phyloP scores from a whole-genome alignment of 2,113 vertebrate genomes.

The Pangasianodon hypophthalmus region DNA sequence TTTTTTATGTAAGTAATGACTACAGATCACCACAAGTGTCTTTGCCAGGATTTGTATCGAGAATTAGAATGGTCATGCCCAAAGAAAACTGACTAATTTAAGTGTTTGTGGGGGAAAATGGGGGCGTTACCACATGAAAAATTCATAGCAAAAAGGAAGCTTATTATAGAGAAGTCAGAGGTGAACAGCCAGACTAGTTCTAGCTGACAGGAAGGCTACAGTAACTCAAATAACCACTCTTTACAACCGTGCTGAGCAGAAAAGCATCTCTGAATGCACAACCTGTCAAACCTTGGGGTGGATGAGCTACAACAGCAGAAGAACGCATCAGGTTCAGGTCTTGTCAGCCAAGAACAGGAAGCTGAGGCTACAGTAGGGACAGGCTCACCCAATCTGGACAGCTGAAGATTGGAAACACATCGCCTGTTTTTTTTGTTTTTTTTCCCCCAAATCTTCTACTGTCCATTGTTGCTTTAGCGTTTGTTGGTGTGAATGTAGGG shows the following conservation, averaged over 20 bases:
- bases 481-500: neutral
- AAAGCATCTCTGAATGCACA: neutral
- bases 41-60: neutral
- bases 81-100: neutral
- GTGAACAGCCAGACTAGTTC: neutral
- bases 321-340: neutral
- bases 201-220: neutral
- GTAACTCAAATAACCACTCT: neutral
- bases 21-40: no score
- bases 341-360: neutral
- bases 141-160: no score
- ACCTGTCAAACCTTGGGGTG: neutral
- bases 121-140: no score
- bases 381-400: neutral
- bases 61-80: neutral
- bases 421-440: neutral
- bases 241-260: neutral
- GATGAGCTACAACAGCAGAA: neutral
- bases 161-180: neutral
- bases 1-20: no score
- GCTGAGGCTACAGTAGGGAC: neutral
- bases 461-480: neutral
- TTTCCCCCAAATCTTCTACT: neutral
- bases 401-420: neutral
- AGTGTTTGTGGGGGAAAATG: neutral